These are phyloP conservation scores for Falcaria lacertinaria DNA, from an alignment of 2,888 invertebrate species.

Conservation along the genomic window DNA sequence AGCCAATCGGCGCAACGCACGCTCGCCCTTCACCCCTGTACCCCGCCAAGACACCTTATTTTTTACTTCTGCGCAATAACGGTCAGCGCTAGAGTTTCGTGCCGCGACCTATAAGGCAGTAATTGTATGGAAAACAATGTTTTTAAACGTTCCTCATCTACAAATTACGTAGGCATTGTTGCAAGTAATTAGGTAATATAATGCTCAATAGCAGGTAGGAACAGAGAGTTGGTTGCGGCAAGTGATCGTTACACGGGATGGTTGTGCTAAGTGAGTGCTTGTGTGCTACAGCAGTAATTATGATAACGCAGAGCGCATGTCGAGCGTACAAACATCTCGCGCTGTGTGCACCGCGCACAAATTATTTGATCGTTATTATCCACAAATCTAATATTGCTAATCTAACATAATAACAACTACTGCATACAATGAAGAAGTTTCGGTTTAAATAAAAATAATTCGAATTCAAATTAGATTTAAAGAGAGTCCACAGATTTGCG, in stretches of 20 bases:
- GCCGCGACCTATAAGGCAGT: too few species aligned
- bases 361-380: constrained; percentile 27
- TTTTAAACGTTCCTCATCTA: neutral
- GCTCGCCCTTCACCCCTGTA: too few species aligned
- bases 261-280: constrained; percentile 7
- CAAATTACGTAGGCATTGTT: neutral
- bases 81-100: too few species aligned
- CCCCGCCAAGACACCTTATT: too few species aligned
- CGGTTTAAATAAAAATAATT: too few species aligned
- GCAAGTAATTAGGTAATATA: neutral
- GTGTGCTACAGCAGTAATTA: constrained; percentile 17
- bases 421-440: constrained; percentile 2
- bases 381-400: constrained; percentile 34
- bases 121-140: neutral
- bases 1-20: too few species aligned
- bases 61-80: too few species aligned
- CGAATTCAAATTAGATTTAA: too few species aligned
- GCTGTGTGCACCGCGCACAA: constrained; percentile 13
- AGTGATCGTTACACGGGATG: constrained; percentile 1
- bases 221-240: neutral
- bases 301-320: constrained; percentile 16
- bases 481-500: too few species aligned
- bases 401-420: constrained; percentile 20
- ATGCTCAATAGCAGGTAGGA: neutral
- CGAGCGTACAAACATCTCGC: constrained; percentile 20